These are phyloP conservation scores for Diaphora mendica DNA, from an alignment of 2,888 invertebrate genomes.

Conservation along the genomic window DNA sequence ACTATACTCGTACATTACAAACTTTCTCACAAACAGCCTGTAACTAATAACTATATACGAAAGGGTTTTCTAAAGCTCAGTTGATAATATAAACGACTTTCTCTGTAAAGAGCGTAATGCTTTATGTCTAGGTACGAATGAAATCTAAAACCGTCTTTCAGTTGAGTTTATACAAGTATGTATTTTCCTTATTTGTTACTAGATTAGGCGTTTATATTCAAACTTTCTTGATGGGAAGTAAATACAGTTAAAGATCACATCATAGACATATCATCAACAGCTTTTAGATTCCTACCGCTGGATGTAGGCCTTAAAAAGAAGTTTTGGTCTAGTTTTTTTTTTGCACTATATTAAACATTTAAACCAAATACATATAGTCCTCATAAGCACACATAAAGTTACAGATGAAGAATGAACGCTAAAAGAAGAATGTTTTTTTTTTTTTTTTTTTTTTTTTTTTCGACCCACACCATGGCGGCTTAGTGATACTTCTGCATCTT, in stretches of 20 bases:
- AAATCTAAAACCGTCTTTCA: background rate
- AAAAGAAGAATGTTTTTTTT: too few relatives aligned
- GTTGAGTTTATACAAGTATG: background rate
- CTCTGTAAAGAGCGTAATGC: background rate
- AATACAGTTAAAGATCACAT: background rate
- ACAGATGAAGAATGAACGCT: too few relatives aligned
- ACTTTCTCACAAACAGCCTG: background rate
- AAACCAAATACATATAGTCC: too few relatives aligned
- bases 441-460: too few relatives aligned
- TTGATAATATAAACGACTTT: background rate
- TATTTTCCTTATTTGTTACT: background rate
- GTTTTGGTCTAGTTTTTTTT: too few relatives aligned
- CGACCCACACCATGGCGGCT: too few relatives aligned
- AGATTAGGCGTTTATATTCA: background rate
- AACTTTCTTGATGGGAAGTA: background rate
- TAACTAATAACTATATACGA: background rate
- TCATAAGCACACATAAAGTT: too few relatives aligned
- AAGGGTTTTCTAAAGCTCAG: background rate
- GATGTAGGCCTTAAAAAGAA: too few relatives aligned
- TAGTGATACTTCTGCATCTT: too few relatives aligned
- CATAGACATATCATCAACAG: background rate
- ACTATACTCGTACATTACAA: background rate
- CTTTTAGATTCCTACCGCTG: too few relatives aligned
- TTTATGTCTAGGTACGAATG: background rate
- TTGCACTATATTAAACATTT: too few relatives aligned